Percentiles rank a stretch among this genome's conserved stretches.
Conservation (phyloP, 2,797 vertebrate genomes). For the Fistularia tabacaria region DNA sequence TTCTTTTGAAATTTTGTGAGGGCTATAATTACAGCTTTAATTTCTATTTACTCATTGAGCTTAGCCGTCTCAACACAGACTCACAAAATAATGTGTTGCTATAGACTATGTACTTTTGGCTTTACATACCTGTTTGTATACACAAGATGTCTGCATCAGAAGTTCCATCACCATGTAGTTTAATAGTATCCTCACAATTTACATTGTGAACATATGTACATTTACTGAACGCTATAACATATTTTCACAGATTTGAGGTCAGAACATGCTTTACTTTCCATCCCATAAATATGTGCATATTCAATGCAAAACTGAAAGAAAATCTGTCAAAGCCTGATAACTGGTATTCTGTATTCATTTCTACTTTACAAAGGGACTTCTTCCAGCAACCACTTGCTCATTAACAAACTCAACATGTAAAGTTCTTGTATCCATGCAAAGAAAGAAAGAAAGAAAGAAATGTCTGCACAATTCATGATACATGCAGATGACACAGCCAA, state of each 20-base stretch:
- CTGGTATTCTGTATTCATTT: background rate
- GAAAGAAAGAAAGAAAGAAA: background rate
- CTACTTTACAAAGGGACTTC: conserved; percentile 13
- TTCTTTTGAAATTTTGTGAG: background rate
- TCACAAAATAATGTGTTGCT: background rate
- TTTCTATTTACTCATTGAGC: conserved; percentile 12
- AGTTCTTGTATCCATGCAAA: background rate
- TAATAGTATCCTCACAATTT: too few species aligned
- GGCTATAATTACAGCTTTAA: conserved; percentile 1
- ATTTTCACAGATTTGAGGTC: too few species aligned
- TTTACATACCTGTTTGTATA: too few species aligned
- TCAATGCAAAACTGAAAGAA: too few species aligned
- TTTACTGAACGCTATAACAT: too few species aligned
- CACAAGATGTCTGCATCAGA: too few species aligned
- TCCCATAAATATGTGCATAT: too few species aligned
- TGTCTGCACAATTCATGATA: background rate
- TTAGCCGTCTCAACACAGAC: background rate
- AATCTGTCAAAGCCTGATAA: too few species aligned
- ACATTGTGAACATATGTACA: too few species aligned
- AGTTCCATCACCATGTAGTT: too few species aligned
- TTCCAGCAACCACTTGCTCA: conserved; percentile 2
- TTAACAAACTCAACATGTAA: background rate
- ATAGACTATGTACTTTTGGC: conserved; percentile 5
- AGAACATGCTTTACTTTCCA: too few species aligned
- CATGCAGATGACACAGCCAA: background rate